phyloP scores from a whole-genome alignment of 2,797 vertebrate species.

The Pelodytes ibericus region DNA sequence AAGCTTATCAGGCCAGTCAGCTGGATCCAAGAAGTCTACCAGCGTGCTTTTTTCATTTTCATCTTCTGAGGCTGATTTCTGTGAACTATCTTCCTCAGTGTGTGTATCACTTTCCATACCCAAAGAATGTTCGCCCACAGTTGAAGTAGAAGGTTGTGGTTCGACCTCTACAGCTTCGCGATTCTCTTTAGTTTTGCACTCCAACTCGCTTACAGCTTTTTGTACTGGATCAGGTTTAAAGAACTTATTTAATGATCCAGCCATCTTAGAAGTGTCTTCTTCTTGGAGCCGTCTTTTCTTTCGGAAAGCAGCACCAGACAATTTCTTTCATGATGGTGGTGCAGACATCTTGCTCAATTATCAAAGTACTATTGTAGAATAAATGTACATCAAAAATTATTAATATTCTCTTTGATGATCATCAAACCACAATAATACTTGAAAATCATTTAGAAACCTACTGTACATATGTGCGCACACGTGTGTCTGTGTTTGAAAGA shows the following conservation, averaged over 20 bases:
- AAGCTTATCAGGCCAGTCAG: not conserved
- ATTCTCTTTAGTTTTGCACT: not conserved
- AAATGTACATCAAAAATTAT: not conserved
- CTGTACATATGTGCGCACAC: not conserved
- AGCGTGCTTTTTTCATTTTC: not conserved
- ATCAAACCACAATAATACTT: not conserved
- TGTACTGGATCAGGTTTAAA: not conserved
- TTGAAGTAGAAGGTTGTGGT: conserved; percentile 5
- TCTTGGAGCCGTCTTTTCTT: not conserved
- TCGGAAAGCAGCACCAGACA: not conserved
- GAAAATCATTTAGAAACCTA: not conserved
- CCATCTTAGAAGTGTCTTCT: not conserved
- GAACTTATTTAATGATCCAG: not conserved
- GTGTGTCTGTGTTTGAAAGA: not conserved
- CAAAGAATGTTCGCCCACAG: not conserved
- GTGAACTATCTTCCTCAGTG: conserved; percentile 1
- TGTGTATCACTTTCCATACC: not conserved
- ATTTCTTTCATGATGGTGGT: not conserved
- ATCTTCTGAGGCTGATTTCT: not conserved
- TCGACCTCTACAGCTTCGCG: not conserved
- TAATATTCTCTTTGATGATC: conserved; percentile 4
- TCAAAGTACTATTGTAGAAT: conserved; percentile 2
- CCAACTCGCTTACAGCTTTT: not conserved
- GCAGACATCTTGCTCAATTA: not conserved
- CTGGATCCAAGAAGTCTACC: not conserved